phyloP scores from a whole-genome alignment of 2,113 vertebrate genomes.

The Oreotrochilus melanogaster region DNA sequence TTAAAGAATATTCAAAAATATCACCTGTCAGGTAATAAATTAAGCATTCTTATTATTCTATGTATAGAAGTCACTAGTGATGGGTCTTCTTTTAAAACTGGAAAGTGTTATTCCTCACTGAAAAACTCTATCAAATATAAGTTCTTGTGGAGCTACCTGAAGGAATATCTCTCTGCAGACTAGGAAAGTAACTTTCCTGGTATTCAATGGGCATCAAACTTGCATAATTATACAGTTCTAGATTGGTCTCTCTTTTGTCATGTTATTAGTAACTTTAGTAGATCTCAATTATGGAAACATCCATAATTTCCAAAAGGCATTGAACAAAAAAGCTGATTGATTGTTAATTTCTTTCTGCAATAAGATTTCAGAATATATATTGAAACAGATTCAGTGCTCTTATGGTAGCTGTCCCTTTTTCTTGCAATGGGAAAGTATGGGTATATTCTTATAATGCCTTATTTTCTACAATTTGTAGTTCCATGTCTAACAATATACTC shows the following conservation, averaged over 20 bases:
- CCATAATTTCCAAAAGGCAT: neutral
- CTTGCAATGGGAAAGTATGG: neutral
- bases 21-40: neutral
- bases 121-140: neutral
- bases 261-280: neutral
- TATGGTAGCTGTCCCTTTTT: neutral
- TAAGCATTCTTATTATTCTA: neutral
- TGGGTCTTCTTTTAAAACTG: neutral
- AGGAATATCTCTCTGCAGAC: neutral
- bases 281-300: neutral
- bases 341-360: neutral
- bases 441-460: neutral
- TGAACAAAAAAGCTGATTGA: neutral
- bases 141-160: neutral
- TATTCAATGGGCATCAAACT: neutral
- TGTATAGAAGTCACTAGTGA: neutral
- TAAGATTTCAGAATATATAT: neutral
- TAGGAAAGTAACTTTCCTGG: neutral
- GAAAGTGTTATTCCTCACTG: neutral
- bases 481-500: neutral
- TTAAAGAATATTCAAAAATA: neutral
- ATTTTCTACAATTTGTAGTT: neutral
- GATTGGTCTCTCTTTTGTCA: neutral
- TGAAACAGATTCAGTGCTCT: neutral
- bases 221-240: neutral